Evolutionary conservation across 2,113 vertebrate genomes (phyloP).

Genomic region (Paedocypris sp.): DNA sequence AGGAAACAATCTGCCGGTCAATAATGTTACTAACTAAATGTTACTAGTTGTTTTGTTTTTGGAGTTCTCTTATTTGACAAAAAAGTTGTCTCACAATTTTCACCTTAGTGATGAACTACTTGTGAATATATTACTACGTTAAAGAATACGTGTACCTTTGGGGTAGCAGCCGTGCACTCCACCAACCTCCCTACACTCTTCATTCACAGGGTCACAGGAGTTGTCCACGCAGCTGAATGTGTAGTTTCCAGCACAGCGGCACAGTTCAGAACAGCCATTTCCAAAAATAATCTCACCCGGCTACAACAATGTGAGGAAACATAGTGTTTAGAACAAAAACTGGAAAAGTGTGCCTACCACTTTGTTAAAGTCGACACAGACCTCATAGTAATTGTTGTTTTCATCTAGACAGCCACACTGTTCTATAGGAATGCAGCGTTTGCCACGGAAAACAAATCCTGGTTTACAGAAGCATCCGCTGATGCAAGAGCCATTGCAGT

Average conservation of each 20-base stretch:
- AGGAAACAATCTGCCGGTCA: no score
- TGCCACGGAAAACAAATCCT: constrained; percentile 59
- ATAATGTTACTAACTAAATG: no score
- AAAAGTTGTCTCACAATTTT: no score
- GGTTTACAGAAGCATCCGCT: constrained; percentile 66
- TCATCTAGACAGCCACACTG: constrained; percentile 63
- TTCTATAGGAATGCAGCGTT: constrained; percentile 54
- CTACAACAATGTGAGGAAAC: constrained; percentile 38
- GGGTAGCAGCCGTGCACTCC: constrained; percentile 58
- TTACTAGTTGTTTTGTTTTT: no score
- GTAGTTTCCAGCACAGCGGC: constrained; percentile 64
- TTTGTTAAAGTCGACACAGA: constrained; percentile 28
- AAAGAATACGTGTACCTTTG: no score
- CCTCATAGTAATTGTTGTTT: constrained; percentile 63
- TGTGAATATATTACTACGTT: no score
- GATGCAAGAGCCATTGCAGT: constrained; percentile 53
- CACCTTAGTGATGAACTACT: no score
- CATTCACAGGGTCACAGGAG: constrained; percentile 49
- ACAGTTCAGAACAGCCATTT: constrained; percentile 57
- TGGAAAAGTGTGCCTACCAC: not conserved
- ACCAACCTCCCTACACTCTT: constrained; percentile 57
- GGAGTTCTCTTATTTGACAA: no score
- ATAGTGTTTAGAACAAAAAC: not conserved
- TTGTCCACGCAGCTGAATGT: constrained; percentile 59
- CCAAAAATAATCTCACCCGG: constrained; percentile 60